Base-by-base conservation (phyloP, 2,113 vertebrate genomes). In the Apistogramma diplotaenia region DNA sequence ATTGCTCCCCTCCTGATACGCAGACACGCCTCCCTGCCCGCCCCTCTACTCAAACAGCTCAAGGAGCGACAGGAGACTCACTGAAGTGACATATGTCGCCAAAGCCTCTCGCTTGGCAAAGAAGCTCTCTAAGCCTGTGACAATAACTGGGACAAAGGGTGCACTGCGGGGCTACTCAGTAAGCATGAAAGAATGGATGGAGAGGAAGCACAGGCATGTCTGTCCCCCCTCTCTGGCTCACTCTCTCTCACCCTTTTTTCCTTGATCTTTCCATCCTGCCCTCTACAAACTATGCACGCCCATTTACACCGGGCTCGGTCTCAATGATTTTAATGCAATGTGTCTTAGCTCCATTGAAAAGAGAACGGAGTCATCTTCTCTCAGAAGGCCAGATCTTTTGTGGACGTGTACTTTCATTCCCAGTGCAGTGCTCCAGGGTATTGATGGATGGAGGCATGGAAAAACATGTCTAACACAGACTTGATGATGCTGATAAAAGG, bases 1-100 rank as follows among this genome's bases (percentile, higher is more conserved):
- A 18, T 74, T 80, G 79, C 85, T 79, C 3, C 84, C 67, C 79
- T 84, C 72, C 73, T 78, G 84, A 56, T 51, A 72, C 62, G 82
- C 81, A 15, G 91, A 84, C 84, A 88, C 89, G 82, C 91, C 92
- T 84, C 86, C 78, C 75, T 35, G 73, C 86, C 89, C 79, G 29
- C 86, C 91, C 86, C 89, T 91, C 82, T 86, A 75, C 88, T 85
- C 89, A 88, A 78, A 88, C 81, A 23, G 87, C 91, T 89, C 92
- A 93, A 91, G 86, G 86, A 91, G 87, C 76, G 73, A 82, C 82
- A 84, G 87, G 78, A 93, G 89, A 94, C 90, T 92, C 92, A 76
- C 87, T 89, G 84, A 89, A 87, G 88, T 93, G 92, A 94, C 93
- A 93, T 94, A 94, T 94, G 94, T 94, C 89, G 59, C 86, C 89